phyloP scores from a whole-genome alignment of 2,888 invertebrate species.

The Clunio marinus region DNA sequence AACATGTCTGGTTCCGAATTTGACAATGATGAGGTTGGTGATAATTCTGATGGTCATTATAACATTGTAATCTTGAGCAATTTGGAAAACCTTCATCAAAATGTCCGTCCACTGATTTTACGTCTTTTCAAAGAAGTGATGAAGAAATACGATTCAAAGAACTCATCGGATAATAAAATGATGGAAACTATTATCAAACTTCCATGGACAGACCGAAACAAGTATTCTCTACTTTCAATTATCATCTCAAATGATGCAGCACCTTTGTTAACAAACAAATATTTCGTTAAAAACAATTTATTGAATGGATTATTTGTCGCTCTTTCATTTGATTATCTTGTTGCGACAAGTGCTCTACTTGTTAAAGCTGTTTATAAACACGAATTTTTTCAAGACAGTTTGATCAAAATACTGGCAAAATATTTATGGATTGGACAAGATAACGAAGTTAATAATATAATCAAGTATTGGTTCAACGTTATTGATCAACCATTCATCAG shows the following conservation, averaged over 20 bases:
- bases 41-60: background rate
- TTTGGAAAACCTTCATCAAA: background rate
- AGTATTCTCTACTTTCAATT: background rate
- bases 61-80: background rate
- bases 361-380: background rate
- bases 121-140: conserved; percentile 8
- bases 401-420: background rate
- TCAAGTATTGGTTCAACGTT: conserved; percentile 16
- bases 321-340: background rate
- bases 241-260: background rate
- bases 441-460: background rate
- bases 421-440: background rate
- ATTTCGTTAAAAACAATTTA: background rate
- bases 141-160: background rate
- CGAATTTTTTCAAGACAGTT: background rate
- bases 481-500: background rate
- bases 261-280: background rate
- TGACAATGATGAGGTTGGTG: background rate
- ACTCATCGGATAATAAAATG: background rate
- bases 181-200: background rate
- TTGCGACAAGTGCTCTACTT: background rate
- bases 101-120: conserved; percentile 7
- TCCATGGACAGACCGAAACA: conserved; percentile 13
- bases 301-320: background rate
- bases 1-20: too few species aligned